phyloP scores from a whole-genome alignment of 2,113 vertebrate genomes.

The Perognathus longimembris region DNA sequence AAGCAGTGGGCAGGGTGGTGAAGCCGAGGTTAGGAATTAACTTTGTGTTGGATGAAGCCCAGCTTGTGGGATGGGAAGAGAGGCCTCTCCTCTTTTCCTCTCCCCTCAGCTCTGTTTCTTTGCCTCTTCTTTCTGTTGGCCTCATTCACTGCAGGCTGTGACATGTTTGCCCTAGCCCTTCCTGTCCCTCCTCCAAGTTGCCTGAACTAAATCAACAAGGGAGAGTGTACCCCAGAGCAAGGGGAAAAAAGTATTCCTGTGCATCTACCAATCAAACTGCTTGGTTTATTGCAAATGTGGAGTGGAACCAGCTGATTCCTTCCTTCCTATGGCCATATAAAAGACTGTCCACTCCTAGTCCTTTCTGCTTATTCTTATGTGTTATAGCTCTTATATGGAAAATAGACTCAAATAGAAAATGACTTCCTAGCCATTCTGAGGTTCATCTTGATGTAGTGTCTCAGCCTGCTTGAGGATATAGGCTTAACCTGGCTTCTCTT shows the following conservation, averaged over 20 bases:
- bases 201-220: slow-evolving; percentile 77
- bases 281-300: slow-evolving; percentile 45
- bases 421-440: neutral
- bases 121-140: slow-evolving; percentile 78
- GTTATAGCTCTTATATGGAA: neutral
- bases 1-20: slow-evolving; percentile 87
- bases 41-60: slow-evolving; percentile 89
- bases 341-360: neutral
- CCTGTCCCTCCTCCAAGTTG: slow-evolving; percentile 78
- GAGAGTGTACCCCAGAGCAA: slow-evolving; percentile 68
- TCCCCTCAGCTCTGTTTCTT: slow-evolving; percentile 75
- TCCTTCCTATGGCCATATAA: neutral
- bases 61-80: slow-evolving; percentile 87
- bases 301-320: neutral
- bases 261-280: slow-evolving; percentile 36
- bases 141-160: slow-evolving; percentile 77
- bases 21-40: slow-evolving; percentile 89
- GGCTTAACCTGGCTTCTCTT: slow-evolving; percentile 33
- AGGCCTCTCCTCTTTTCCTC: slow-evolving; percentile 80
- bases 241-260: slow-evolving; percentile 50
- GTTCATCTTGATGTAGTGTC: neutral
- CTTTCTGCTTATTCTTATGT: slow-evolving; percentile 10
- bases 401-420: neutral
- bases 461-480: neutral
- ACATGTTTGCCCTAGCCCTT: slow-evolving; percentile 78